Conservation (phyloP, 2,113 vertebrate genomes). For the Phaetusa simplex region DNA sequence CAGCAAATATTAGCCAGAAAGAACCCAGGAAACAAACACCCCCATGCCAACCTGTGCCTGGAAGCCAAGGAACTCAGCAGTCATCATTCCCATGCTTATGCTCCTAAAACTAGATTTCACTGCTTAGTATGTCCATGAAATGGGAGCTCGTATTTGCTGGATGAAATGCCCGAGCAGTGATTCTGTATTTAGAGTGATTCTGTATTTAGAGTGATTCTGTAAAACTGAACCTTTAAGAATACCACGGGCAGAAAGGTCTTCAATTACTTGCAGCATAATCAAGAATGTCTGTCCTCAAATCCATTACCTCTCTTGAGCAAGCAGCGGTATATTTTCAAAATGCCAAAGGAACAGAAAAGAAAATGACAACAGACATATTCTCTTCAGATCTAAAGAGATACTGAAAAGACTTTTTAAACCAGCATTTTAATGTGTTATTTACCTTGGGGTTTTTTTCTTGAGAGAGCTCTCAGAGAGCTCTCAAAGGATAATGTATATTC, state of each 20-base stretch:
- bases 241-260: background rate
- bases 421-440: constrained; percentile 19
- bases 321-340: background rate
- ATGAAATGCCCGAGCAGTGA: background rate
- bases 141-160: background rate
- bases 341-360: background rate
- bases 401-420: background rate
- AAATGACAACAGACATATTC: background rate
- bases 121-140: background rate
- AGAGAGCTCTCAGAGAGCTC: background rate
- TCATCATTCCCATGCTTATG: background rate
- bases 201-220: background rate
- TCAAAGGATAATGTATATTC: background rate
- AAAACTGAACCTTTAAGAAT: background rate
- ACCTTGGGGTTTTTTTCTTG: background rate
- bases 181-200: background rate
- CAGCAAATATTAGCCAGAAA: background rate
- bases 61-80: background rate
- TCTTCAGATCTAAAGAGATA: background rate
- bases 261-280: background rate
- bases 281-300: background rate
- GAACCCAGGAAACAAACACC: background rate
- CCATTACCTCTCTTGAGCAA: background rate
- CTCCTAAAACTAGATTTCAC: background rate
- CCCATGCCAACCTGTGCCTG: background rate